Evolutionary conservation across 2,797 vertebrate species (phyloP).

Genomic region (Crypturellus tataupa): DNA sequence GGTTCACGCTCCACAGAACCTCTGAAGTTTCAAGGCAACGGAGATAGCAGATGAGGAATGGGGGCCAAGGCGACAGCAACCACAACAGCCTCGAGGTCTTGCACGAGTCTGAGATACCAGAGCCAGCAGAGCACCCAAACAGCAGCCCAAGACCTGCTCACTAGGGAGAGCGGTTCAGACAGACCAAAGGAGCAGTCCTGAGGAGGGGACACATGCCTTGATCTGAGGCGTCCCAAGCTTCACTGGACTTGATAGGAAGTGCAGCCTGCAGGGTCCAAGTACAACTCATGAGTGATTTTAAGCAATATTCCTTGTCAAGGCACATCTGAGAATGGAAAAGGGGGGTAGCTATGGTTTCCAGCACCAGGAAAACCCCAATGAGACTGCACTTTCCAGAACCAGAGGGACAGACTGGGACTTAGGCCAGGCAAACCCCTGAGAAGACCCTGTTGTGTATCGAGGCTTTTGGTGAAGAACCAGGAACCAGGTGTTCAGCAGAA

Average conservation of each 20-base stretch:
- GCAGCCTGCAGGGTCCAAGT: background rate
- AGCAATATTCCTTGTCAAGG: background rate
- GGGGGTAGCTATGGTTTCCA: background rate
- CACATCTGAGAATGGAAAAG: background rate
- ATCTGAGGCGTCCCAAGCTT: background rate
- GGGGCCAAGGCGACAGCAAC: background rate
- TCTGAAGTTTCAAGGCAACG: background rate
- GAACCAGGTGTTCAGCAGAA: background rate
- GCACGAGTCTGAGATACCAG: background rate
- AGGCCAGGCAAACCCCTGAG: background rate
- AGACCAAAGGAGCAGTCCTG: background rate
- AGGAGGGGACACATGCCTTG: background rate
- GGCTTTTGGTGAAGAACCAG: background rate
- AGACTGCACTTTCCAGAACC: background rate
- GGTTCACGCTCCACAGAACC: rapidly evolving
- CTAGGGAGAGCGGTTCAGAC: background rate
- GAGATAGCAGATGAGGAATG: background rate
- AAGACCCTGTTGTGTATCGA: background rate
- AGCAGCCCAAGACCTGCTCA: conserved; percentile 28
- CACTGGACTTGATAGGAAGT: background rate
- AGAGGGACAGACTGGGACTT: background rate
- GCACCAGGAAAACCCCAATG: background rate
- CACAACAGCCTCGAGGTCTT: background rate
- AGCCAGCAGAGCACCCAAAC: background rate
- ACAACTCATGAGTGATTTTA: background rate